Evolutionary conservation across 2,888 invertebrate species (phyloP).

Genomic region (Diarsia dahlii): DNA sequence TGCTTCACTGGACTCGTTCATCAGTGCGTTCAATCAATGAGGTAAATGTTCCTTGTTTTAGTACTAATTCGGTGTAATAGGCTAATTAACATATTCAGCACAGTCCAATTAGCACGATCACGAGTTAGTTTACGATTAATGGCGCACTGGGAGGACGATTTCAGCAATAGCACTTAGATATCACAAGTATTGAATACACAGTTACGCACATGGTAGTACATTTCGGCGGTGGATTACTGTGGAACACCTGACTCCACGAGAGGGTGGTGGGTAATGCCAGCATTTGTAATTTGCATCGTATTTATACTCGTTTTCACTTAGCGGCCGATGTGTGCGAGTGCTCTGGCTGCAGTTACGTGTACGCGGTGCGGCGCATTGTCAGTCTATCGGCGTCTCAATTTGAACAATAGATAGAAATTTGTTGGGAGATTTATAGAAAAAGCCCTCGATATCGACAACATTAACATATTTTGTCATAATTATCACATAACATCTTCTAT

Average conservation of each 20-base stretch:
- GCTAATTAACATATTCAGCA: constrained; percentile 52
- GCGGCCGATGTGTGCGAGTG: constrained; percentile 79
- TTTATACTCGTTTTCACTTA: constrained; percentile 89
- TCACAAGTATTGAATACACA: constrained; percentile 67
- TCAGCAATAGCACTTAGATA: constrained; percentile 56
- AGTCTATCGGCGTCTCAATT: constrained; percentile 82
- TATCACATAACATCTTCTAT: constrained; percentile 67
- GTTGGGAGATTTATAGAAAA: constrained; percentile 81
- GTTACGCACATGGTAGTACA: constrained; percentile 89
- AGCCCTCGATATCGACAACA: constrained; percentile 70
- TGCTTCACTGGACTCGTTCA: constrained; percentile 75
- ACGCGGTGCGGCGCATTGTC: constrained; percentile 79
- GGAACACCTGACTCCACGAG: constrained; percentile 81
- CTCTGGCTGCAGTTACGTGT: constrained; percentile 84
- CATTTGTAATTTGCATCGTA: constrained; percentile 89
- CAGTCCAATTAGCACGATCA: constrained; percentile 68
- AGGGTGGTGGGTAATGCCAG: constrained; percentile 87
- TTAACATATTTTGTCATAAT: constrained; percentile 75
- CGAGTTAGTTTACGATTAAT: constrained; percentile 47
- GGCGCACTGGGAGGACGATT: constrained; percentile 54
- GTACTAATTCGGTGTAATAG: constrained; percentile 42
- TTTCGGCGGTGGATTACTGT: constrained; percentile 75
- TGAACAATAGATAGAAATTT: constrained; percentile 89
- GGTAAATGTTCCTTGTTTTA: constrained; percentile 40
- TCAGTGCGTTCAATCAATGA: constrained; percentile 65